Evolutionary conservation across 2,888 invertebrate genomes (phyloP), one percentile per base, ranked within the genome.

Genomic region (Noctua janthe): DNA sequence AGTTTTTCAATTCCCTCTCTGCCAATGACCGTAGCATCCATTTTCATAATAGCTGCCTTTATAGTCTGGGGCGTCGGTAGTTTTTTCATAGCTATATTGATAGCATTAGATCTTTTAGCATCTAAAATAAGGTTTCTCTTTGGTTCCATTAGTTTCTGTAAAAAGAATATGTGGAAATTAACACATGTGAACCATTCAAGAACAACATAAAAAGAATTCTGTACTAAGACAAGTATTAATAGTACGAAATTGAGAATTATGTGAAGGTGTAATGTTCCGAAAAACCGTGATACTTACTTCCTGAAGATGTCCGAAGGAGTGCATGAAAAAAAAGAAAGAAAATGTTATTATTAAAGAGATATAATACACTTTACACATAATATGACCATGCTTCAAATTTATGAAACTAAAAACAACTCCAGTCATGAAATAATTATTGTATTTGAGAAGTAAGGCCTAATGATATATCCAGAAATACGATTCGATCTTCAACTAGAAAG

Each of bases 51-150:
- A 49, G 99, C 99, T n/a, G 99, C 99, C 94, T 99, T 99, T 87
- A 99, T 99, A 13, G 99, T 99, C 87, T 99, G 98, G 0, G 99
- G 99, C 0, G 99, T 99, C 4, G 99, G 99, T 87, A 99, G 97
- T 94, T 99, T 99, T 43, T 99, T 99, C 98, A 99, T 99, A 29
- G 99, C 99, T 91, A 99, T 99, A 94, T 99, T 99, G 90, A 99
- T 99, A 67, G 99, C 99, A 95, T 99, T 99, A 13, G 99, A 99
- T 87, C 99, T 97, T 94, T 99, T 99, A 71, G 99, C 98, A 95
- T 99, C 99, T 95, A 99, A 97, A 66, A 99, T 99, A 78, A 99
- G 89, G 90, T 96, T 96, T 90, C 95, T 94, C 93, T 97, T 97
- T 92, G 97, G 97, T 91, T 97, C 97, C 94, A 95, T 94, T 88